Percentiles rank a stretch among this genome's conserved stretches.
Conservation (phyloP, 2,113 vertebrate genomes). For the Marmota flaviventris region DNA sequence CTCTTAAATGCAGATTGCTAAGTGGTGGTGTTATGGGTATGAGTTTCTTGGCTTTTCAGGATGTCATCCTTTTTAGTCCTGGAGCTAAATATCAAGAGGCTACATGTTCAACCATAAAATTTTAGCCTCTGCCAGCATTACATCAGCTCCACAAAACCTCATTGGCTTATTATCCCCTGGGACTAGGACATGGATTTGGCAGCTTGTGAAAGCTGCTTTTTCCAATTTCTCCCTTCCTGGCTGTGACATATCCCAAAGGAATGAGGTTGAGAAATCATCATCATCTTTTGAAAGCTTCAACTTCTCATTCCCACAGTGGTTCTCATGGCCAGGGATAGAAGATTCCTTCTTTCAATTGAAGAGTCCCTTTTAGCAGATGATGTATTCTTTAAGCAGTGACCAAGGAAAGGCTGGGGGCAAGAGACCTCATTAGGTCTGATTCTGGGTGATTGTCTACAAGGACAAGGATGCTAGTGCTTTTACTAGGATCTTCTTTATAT, state of each 20-base stretch:
- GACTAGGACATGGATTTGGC: conserved; percentile 79
- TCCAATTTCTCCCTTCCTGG: conserved; percentile 80
- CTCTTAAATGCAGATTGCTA: conserved; percentile 68
- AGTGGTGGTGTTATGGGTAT: conserved; percentile 61
- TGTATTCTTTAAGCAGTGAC: conserved; percentile 20
- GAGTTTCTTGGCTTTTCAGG: conserved; percentile 73
- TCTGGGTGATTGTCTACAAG: neutral
- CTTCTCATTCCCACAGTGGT: conserved; percentile 80
- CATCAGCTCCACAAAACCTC: conserved; percentile 78
- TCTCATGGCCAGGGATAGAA: conserved; percentile 70
- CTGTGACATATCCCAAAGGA: conserved; percentile 84
- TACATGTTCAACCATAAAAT: conserved; percentile 77
- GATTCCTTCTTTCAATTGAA: conserved; percentile 42
- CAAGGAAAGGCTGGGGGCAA: neutral
- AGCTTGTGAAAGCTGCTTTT: conserved; percentile 82
- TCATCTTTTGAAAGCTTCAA: conserved; percentile 71
- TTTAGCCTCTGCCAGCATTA: conserved; percentile 80
- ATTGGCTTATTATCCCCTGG: conserved; percentile 78
- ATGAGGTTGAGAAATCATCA: conserved; percentile 83
- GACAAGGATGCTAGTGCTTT: conserved; percentile 20
- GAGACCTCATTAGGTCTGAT: neutral
- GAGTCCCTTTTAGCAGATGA: neutral
- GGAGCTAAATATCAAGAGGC: conserved; percentile 79
- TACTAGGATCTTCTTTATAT: neutral
- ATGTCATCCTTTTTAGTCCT: conserved; percentile 76